Evolutionary conservation across 2,888 invertebrate genomes (phyloP), one percentile per base, ranked within the genome.

Genomic region (Caenorhabditis sp.): DNA sequence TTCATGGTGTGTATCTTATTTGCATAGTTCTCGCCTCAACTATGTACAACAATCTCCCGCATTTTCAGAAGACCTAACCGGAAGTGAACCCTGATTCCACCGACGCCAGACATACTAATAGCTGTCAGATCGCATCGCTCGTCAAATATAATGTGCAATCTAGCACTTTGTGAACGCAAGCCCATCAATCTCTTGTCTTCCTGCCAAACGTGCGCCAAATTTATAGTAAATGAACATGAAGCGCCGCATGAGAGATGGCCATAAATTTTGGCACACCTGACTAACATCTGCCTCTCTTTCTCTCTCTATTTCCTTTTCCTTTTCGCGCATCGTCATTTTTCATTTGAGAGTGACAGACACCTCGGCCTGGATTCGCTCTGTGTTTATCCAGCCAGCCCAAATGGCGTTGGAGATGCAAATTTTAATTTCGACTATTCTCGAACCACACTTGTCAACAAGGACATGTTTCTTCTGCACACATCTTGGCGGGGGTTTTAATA

Each of bases 261-360:
- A 73, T 73, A 73, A 73, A 73, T 73, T 65, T 63, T 73, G 48
- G 50, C 45, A 73, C 73, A 73, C 73, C 73, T 73, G 73, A 72
- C 73, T 65, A 63, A 63, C 73, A 73, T 56, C 73, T 73, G 73
- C 62, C 43, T n/a, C n/a, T n/a, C 68, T 52, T 43, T 15, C 8
- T 24, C 27, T 35, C 9, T 35, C 35, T 35, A 13, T 8, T 39
- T 24, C 6, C 56, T 15, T 37, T 41, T 27, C 46, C n/a, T 56
- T 50, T 50, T 63, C 58, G 50, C 62, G 50, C 52, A 56, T 59
- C 43, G 37, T 45, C 73, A 65, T 65, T 65, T 73, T 73, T 65
- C 73, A 65, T 63, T 39, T 58, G 32, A 41, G 50, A 32, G 9
- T 17, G 22, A 35, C 39, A 22, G 7, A 17, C 27, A 7, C 37